A percentile compares a stretch with the other conserved stretches of the same genome.
Conservation (phyloP, 2,888 invertebrate genomes). For the Drosophila buzzatii region DNA sequence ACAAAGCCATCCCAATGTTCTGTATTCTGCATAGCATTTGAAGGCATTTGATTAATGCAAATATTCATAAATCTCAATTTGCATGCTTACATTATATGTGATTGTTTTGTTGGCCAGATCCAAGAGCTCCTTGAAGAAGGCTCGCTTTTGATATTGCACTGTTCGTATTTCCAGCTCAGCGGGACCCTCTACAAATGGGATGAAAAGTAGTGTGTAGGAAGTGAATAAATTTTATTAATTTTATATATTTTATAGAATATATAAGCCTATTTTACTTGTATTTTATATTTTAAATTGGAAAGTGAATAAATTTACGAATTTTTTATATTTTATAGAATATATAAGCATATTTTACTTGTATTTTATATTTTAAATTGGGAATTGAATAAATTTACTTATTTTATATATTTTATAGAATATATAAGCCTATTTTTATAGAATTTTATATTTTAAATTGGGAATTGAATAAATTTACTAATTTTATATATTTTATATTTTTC, state of each 20-base stretch:
- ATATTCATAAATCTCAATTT: too few relatives aligned
- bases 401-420: too few relatives aligned
- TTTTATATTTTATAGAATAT: too few relatives aligned
- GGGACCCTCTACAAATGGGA: slow-evolving; percentile 56
- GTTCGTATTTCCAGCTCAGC: slow-evolving; percentile 46
- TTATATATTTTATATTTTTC: too few relatives aligned
- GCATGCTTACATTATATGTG: not conserved
- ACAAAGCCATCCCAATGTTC: slow-evolving; percentile 86
- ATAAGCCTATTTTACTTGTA: too few relatives aligned
- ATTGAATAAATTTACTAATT: not conserved
- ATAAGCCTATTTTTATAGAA: too few relatives aligned
- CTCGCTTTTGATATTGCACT: slow-evolving; percentile 60
- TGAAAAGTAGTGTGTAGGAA: fast-evolving
- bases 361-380: too few relatives aligned
- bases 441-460: too few relatives aligned
- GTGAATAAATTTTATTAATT: not conserved
- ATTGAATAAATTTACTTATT: too few relatives aligned
- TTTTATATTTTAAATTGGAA: too few relatives aligned
- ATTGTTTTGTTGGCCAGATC: slow-evolving; percentile 12
- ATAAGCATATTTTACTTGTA: too few relatives aligned
- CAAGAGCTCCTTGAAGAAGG: slow-evolving; percentile 79
- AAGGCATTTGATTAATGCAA: not conserved
- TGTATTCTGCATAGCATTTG: slow-evolving; percentile 44
- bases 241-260: not conserved
- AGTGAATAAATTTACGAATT: too few relatives aligned